Base-by-base conservation (phyloP, 2,113 vertebrate species). In the Stigmatopora nigra region DNA sequence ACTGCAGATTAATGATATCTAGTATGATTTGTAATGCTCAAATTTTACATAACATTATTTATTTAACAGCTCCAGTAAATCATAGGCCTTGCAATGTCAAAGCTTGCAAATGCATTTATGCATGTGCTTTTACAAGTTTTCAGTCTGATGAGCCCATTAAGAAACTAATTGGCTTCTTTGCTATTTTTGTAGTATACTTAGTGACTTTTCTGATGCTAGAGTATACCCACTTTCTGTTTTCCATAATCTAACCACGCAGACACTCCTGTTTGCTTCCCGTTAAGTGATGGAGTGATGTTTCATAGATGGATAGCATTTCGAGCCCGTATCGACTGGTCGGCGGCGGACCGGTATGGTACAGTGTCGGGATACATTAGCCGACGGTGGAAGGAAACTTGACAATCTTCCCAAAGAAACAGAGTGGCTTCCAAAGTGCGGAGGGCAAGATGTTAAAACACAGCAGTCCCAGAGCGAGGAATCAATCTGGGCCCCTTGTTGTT, bases 221-320 rank as follows among this genome's bases (percentile, higher is more conserved):
- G 36, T 49, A 65, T 5, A 11, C 20, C 20, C 52, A 20, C 52
- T 53, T 52, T 52, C 51, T 14, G 52, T 20, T 55, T 61, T 73
- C 52, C 66, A 78, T 82, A 78, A 56, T 49, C 79, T 41, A 60
- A 73, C 68, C 71, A 69, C 68, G 68, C 20, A 67, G 53, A 2
- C 53, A 56, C 80, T 86, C 87, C 65, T 75, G 61, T 57, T 83
- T 78, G 79, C 78, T 91, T 91, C 89, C 90, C 86, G 89, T 56
- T 89, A 91, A 91, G 84, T 82, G 83, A 85, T 82, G 88, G 89
- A 86, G 83, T 89, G 90, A 87, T 85, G 84, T 91, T 89, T 88
- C 88, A 89, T 78, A 83, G 88, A 90, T 83, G 89, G 89, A 85
- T 89, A 85, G 80, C 85, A 58, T 89, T 91, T 90, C 90, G 88